Evolutionary conservation across 2,888 invertebrate genomes (phyloP), one percentile per base, ranked within the genome.

Genomic region (Harpalus rufipes): DNA sequence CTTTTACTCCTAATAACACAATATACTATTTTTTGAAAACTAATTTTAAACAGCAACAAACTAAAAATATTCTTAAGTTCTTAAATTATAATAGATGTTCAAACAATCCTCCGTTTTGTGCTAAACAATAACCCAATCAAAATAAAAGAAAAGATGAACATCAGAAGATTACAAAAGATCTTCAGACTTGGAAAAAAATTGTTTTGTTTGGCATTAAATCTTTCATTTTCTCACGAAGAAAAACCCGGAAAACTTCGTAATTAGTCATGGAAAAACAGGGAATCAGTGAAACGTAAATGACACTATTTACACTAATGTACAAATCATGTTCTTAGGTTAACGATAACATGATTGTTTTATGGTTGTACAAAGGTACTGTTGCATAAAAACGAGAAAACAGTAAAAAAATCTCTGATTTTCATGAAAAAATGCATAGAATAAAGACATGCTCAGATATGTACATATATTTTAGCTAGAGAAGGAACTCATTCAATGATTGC

Each of bases 271-370:
- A 63, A 63, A 59, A 56, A 56, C n/a, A 0, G 0, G 3, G 7
- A 59, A 6, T 25, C 63, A 63, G 10, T 63, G 63, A 63, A 25
- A 25, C 63, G 68, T 68, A 68, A 68, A 68, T 25, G 7, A 68
- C 7, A 1, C 63, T 25, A 25, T 12, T 68, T 68, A 68, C 68
- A 41, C 39, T 68, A 68, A 68, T 68, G 68, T 68, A 68, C 12
- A 8, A 39, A 68, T 41, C 68, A 32, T 68, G 68, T 68, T 32
- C 32, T 32, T 63, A n/a, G n/a, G 32, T 68, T 68, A 68, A 68
- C 14, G 68, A 68, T 32, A 68, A 68, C 68, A 68, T 68, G 68
- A 68, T 68, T 32, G 68, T 68, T 32, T 68, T 32, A 14, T 39
- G 32, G n/a, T 25, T 68, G 68, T 68, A 41, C 14, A 63, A 39